Evolutionary conservation across 2,113 vertebrate species (phyloP).

Genomic region (Regulus satrapa): DNA sequence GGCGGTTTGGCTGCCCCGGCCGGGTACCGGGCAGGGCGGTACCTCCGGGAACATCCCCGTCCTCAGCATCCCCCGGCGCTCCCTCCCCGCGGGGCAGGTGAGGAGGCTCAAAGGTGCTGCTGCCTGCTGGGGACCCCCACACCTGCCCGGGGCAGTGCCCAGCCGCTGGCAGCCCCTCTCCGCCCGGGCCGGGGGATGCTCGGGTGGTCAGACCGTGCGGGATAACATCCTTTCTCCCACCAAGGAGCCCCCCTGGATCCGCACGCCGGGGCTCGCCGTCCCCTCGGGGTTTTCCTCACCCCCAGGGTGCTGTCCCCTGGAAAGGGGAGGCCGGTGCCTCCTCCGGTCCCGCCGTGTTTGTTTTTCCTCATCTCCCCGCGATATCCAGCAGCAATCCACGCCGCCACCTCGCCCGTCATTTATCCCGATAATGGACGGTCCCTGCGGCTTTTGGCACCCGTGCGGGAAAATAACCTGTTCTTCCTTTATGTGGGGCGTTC

Average conservation of each 20-base stretch:
- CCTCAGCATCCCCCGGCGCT: neutral
- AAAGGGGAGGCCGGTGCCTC: neutral
- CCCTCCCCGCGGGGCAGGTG: neutral
- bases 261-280: neutral
- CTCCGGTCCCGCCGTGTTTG: too few relatives aligned
- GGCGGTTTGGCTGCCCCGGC: rapidly evolving
- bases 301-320: neutral
- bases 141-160: neutral
- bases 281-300: neutral
- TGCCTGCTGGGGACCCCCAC: neutral
- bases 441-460: neutral
- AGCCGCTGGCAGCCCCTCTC: neutral
- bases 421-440: rapidly evolving
- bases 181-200: neutral
- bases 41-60: neutral
- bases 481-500: neutral
- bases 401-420: neutral
- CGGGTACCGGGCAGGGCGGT: neutral
- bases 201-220: neutral
- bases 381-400: too few relatives aligned
- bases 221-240: neutral
- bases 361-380: too few relatives aligned
- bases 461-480: neutral
- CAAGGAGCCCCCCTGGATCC: neutral
- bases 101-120: neutral